A percentile compares a stretch with the other conserved stretches of the same genome.
Conservation (phyloP, 2,888 invertebrate genomes). For the Polymixis lichenea region DNA sequence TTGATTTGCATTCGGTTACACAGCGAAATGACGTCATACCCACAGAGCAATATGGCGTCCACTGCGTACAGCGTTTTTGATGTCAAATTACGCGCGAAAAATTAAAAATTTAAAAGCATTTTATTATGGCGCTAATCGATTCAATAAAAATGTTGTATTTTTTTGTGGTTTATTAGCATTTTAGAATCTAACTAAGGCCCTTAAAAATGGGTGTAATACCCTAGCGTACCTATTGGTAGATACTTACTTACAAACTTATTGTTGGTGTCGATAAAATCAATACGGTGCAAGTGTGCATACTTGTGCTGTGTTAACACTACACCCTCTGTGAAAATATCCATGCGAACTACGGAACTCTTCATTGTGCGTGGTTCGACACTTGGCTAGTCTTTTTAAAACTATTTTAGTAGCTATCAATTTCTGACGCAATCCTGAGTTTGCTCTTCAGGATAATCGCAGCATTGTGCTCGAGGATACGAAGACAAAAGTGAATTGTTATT, state of each 20-base stretch:
- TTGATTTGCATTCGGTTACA: no score
- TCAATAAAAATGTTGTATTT: no score
- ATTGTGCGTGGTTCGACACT: not conserved
- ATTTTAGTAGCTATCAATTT: not conserved
- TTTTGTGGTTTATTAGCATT: no score
- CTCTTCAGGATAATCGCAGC: conserved; percentile 17
- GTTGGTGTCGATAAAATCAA: not conserved
- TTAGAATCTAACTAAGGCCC: no score
- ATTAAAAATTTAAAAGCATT: no score
- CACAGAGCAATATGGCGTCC: no score
- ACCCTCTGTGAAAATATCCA: not conserved
- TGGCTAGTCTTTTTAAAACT: accelerated
- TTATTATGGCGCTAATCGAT: no score
- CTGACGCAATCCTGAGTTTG: not conserved
- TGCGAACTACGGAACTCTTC: not conserved
- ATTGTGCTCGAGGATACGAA: conserved; percentile 45
- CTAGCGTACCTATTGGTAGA: no score
- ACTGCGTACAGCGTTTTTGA: no score
- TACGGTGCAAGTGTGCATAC: not conserved
- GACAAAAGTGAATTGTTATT: conserved; percentile 70
- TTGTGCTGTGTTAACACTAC: not conserved
- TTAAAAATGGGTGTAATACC: no score
- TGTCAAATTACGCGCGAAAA: no score
- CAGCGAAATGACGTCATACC: no score
- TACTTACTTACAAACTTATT: not conserved